Evolutionary conservation across 2,888 invertebrate species (phyloP), one percentile per base, ranked within the genome.

Genomic region (Heterodera filipjevi): DNA sequence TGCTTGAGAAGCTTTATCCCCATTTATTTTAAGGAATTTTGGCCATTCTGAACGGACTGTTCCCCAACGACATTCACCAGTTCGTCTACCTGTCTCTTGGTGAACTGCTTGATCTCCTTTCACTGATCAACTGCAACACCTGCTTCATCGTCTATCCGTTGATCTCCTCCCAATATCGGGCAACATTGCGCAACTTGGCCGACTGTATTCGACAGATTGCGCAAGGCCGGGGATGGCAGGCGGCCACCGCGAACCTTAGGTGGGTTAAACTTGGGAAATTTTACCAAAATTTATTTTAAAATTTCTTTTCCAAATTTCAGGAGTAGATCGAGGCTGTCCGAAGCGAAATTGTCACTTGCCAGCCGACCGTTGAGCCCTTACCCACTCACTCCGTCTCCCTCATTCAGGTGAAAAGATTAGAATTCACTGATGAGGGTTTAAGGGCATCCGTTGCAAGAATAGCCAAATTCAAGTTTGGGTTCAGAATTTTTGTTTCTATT

Each of bases 141-240:
- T 83, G 85, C 71, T 86, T 84, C 77, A 82, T 85, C 39, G 79
- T 85, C 59, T 85, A 85, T 71, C 85, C 85, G 22, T 49, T 79
- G 66, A 79, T 79, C 30, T 77, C 77, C 59, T 71, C 80, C 33
- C 82, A 83, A 46, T 82, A 82, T 49, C 83, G 82, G 33, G 72
- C 71, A 27, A 84, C 82, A 10, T 77, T 82, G 33, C 59, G 72
- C 49, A 53, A 64, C 64, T 59, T 84, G 33, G 73, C 68, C 39
- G 33, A 64, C 19, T 75, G 75, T 22, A 33, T 75, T 64, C 66
- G 66, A 33, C 64, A 66, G 59, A 32, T 75, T 44, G 68, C 68
- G 44, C 12, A 49, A 22, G 75, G 75, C 10, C 64, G 33, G 46
- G 75, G 75, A n/a, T 75, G 75, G 75, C 46, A 59, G 30, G 75